Percentiles rank a stretch among this genome's conserved stretches.
Evolutionary conservation across 2,797 vertebrate genomes (phyloP).

Genomic region (Mareca penelope): DNA sequence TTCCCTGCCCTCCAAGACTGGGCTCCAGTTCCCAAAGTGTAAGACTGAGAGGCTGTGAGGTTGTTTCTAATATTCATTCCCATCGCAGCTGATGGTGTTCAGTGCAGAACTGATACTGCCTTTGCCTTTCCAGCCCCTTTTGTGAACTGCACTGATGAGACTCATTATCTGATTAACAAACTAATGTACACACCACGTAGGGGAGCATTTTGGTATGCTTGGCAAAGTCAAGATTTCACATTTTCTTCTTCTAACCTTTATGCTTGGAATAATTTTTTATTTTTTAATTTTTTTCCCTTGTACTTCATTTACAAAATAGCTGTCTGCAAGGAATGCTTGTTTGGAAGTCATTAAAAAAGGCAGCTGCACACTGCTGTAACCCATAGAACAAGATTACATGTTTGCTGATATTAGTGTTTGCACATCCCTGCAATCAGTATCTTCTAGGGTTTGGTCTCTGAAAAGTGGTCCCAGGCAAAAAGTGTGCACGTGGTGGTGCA

Average conservation of each 20-base stretch:
- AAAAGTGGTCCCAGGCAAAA: not conserved
- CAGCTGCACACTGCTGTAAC: not conserved
- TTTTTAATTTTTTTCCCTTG: not conserved
- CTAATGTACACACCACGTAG: too few relatives aligned
- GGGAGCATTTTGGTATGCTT: not conserved
- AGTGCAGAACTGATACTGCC: not conserved
- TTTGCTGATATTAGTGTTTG: not conserved
- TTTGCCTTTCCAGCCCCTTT: not conserved
- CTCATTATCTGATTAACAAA: not conserved
- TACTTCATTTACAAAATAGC: not conserved
- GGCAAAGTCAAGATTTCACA: not conserved
- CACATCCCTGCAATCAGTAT: not conserved
- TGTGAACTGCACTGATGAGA: not conserved
- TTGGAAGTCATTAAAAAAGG: not conserved
- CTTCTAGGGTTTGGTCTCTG: not conserved
- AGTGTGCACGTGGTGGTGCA: not conserved
- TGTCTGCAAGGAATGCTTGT: not conserved
- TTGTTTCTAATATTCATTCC: not conserved
- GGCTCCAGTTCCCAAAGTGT: not conserved
- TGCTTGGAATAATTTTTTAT: not conserved
- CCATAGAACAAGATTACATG: not conserved
- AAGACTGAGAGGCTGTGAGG: not conserved
- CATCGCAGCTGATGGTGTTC: fast-evolving
- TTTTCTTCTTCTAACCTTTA: not conserved
- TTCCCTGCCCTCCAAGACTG: not conserved